These are phyloP conservation scores for Apamea crenata DNA, from an alignment of 2,888 invertebrate species.

Conservation along the genomic window DNA sequence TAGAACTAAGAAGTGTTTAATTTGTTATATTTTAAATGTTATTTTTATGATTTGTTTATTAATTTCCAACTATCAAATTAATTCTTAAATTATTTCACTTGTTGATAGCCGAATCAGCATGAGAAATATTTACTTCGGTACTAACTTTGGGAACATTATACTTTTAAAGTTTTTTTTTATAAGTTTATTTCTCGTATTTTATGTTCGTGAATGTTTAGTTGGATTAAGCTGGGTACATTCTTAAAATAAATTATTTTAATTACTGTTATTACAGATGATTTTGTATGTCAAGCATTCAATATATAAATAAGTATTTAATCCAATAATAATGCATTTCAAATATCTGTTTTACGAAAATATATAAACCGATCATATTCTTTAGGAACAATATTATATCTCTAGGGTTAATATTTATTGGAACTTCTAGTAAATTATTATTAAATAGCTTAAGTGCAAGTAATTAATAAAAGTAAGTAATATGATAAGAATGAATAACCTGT, in stretches of 20 bases:
- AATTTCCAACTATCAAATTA: neutral
- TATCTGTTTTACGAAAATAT: conserved; percentile 12
- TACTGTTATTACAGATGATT: neutral
- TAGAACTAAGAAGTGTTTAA: conserved; percentile 27
- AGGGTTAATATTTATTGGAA: conserved; percentile 46
- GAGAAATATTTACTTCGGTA: neutral
- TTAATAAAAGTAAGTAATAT: neutral
- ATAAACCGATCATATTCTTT: conserved; percentile 6
- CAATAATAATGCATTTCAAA: conserved; percentile 12
- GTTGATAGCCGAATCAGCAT: neutral
- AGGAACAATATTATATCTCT: conserved; percentile 6
- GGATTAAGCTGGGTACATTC: neutral
- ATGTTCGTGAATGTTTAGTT: neutral
- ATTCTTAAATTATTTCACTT: conserved; percentile 7
- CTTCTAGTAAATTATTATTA: conserved; percentile 18
- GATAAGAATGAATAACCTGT: conserved; percentile 26
- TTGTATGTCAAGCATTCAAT: no score
- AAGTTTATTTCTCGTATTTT: neutral
- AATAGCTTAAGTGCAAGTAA: neutral
- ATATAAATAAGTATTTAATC: neutral
- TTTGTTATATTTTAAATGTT: conserved; percentile 34
- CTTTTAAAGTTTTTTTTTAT: neutral
- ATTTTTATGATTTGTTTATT: conserved; percentile 26
- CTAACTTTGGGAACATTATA: neutral
- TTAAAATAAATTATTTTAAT: conserved; percentile 7